These are phyloP conservation scores for Macrosiphum euphorbiae DNA, from an alignment of 2,888 invertebrate species.

Conservation along the genomic window DNA sequence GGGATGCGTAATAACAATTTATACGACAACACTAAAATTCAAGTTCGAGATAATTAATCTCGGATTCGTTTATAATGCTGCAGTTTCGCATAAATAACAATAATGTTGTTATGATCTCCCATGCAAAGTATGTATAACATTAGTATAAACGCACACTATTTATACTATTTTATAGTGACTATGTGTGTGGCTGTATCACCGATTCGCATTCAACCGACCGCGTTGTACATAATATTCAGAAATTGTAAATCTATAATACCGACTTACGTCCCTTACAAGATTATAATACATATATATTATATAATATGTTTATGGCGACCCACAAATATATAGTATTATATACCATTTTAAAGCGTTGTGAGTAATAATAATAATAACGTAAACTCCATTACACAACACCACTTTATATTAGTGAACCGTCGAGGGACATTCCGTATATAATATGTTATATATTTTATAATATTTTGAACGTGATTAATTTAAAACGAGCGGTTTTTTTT, in stretches of 20 bases:
- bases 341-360: neutral
- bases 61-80: neutral
- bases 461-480: constrained; percentile 9
- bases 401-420: neutral
- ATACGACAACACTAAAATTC: neutral
- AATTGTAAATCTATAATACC: neutral
- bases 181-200: neutral
- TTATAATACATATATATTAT: neutral
- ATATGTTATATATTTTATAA: neutral
- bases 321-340: neutral
- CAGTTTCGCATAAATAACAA: neutral
- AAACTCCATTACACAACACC: neutral
- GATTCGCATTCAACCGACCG: neutral
- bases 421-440: neutral
- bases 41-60: neutral
- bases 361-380: neutral
- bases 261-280: neutral
- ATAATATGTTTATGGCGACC: neutral
- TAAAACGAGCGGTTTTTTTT: neutral
- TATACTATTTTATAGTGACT: too few relatives aligned
- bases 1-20: neutral
- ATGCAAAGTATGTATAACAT: neutral
- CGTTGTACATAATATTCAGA: neutral
- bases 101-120: neutral
- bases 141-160: neutral